Base-by-base conservation (phyloP, 2,797 vertebrate genomes). In the Eurystomus glaucurus region DNA sequence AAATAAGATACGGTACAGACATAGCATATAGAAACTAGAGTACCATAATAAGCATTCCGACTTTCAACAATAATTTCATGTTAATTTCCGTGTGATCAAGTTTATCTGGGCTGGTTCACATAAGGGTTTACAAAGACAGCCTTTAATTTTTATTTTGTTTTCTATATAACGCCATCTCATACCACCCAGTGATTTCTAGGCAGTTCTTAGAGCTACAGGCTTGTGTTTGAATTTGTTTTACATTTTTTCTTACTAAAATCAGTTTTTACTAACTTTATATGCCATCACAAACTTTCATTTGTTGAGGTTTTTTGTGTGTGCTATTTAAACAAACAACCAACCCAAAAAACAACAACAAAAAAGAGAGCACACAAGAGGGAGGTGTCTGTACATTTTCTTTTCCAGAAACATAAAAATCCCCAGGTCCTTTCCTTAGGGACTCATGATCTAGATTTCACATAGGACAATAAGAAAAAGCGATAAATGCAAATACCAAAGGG, bases 321-420 rank as follows among this genome's bases (percentile, higher is more conserved):
- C 41, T 41, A 41, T 41, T 41, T 41, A 41, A 41, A 41, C 41
- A 41, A 41, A 41, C 41, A 41, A 41, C 10, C 41, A n/a, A n/a
- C n/a, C n/a, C n/a, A n/a, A 41, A 41, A 41, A 41, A 41, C 41
- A 41, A 41, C 15, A 55, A 28, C 2, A 15, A 57, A 8, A 45
- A 37, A 14, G 6, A 52, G 2, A 52, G 4, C 3, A 2, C 7
- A 6, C 3, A 7, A 61, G 1, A 15, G 15, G 62, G n/a, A 35
- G 6, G 25, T 14, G 60, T 7, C 12, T 25, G 9, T 45, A 39
- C 11, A 14, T 75, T 48, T 72, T 37, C 28, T 72, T 69, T 90
- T 65, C 33, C 46, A 69, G 52, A 90, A 76, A 8, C 10, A 91
- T 11, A 65, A 68, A 55, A 45, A 22, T 1, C 0, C 2, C 6